A percentile compares a stretch with the other conserved stretches of the same genome.
These are phyloP conservation scores for Drosophila subpulchrella DNA, from an alignment of 1,140 invertebrate species.

Conservation along the genomic window DNA sequence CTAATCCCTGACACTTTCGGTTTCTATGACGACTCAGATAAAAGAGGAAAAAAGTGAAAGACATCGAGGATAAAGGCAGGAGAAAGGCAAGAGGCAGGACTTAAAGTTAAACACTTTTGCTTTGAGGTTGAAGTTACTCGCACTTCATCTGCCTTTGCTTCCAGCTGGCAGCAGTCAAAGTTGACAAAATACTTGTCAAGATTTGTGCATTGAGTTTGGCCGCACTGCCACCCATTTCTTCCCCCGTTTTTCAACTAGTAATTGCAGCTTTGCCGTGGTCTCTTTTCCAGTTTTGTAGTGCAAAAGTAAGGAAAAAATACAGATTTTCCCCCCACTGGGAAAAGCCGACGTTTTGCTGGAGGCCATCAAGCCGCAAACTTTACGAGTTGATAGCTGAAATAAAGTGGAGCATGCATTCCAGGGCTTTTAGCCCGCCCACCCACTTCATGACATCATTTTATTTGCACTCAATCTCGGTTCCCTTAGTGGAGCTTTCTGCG, in stretches of 20 bases:
- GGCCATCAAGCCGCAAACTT: constrained; percentile 78
- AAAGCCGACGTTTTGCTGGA: constrained; percentile 39
- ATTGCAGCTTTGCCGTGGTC: constrained; percentile 59
- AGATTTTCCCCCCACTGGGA: constrained; percentile 21
- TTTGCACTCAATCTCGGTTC: constrained; percentile 79
- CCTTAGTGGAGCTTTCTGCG: constrained; percentile 33
- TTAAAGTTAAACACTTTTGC: constrained; percentile 55
- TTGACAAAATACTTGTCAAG: constrained; percentile 80
- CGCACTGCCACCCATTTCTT: not conserved
- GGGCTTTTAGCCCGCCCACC: constrained; percentile 44
- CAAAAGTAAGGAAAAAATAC: constrained; percentile 4
- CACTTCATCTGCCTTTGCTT: constrained; percentile 40
- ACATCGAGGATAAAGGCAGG: constrained; percentile 2
- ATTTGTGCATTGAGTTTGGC: constrained; percentile 61
- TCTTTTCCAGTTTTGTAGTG: constrained; percentile 2
- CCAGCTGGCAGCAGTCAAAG: constrained; percentile 48
- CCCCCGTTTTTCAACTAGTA: constrained; percentile 30
- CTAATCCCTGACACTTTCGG: constrained; percentile 52
- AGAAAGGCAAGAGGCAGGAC: constrained; percentile 26
- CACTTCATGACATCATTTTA: constrained; percentile 81
- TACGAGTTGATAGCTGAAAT: constrained; percentile 81
- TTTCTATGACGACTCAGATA: constrained; percentile 52
- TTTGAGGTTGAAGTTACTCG: constrained; percentile 38
- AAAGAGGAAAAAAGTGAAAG: constrained; percentile 16
- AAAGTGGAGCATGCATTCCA: constrained; percentile 76